These are phyloP conservation scores for Bujurquina vittata DNA, from an alignment of 2,113 vertebrate species.

Conservation along the genomic window DNA sequence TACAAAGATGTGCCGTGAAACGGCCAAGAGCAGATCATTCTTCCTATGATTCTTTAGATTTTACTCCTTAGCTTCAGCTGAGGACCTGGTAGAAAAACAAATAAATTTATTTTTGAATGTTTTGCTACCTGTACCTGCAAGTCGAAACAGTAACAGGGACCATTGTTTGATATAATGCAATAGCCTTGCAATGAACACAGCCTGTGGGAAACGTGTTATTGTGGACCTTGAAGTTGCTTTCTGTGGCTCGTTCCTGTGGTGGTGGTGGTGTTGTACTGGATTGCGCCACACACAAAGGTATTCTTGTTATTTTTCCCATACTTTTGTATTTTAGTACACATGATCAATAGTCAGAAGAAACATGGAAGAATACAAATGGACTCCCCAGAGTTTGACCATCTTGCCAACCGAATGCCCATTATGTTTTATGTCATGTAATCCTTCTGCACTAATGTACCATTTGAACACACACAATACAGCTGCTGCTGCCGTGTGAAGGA, in stretches of 20 bases:
- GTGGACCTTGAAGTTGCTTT: not conserved
- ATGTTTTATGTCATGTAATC: not conserved
- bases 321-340: not conserved
- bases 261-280: not conserved
- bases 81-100: not conserved
- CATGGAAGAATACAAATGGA: not conserved
- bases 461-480: not conserved
- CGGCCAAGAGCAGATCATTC: not conserved
- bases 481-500: conserved; percentile 3
- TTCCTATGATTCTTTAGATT: not conserved
- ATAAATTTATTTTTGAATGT: rapidly evolving
- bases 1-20: not conserved
- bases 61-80: not conserved
- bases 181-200: rapidly evolving
- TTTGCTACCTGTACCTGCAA: not conserved
- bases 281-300: rapidly evolving
- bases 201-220: not conserved
- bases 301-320: not conserved
- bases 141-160: not conserved
- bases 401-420: not conserved
- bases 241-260: not conserved
- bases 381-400: not conserved
- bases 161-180: not conserved
- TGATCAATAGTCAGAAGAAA: not conserved
- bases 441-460: not conserved